A percentile compares a stretch with the other conserved stretches of the same genome.
Conservation (phyloP, 2,113 vertebrate genomes). For the Scomber scombrus region DNA sequence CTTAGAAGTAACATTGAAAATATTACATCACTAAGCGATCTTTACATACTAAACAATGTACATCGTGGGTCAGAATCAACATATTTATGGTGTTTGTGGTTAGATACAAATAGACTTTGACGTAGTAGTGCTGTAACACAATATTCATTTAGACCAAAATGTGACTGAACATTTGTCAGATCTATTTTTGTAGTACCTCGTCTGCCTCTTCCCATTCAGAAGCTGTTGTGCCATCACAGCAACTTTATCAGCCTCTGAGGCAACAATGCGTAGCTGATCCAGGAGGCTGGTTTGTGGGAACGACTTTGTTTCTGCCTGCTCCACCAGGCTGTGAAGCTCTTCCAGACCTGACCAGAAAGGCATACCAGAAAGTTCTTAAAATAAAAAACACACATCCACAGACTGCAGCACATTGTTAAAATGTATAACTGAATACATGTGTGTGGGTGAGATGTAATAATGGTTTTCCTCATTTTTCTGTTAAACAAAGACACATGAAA, state of each 20-base stretch:
- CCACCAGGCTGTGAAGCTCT: constrained; percentile 90
- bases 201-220: constrained; percentile 95
- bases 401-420: not conserved
- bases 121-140: too few species aligned
- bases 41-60: not conserved
- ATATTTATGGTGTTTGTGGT: too few species aligned
- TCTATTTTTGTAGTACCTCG: constrained; percentile 83
- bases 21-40: not conserved
- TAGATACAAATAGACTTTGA: too few species aligned
- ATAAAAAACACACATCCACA: not conserved
- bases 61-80: not conserved
- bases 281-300: constrained; percentile 91
- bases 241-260: constrained; percentile 93
- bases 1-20: not conserved
- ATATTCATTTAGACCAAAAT: not conserved
- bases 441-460: not conserved
- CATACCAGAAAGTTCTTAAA: not conserved
- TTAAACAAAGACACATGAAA: too few species aligned
- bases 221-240: constrained; percentile 94
- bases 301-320: constrained; percentile 90
- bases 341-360: constrained; percentile 86
- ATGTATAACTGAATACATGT: not conserved
- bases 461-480: too few species aligned
- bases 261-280: constrained; percentile 87
- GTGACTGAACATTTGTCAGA: not conserved